Base-by-base conservation (phyloP, 1,140 invertebrate genomes). In the Brachionus koreanus region DNA sequence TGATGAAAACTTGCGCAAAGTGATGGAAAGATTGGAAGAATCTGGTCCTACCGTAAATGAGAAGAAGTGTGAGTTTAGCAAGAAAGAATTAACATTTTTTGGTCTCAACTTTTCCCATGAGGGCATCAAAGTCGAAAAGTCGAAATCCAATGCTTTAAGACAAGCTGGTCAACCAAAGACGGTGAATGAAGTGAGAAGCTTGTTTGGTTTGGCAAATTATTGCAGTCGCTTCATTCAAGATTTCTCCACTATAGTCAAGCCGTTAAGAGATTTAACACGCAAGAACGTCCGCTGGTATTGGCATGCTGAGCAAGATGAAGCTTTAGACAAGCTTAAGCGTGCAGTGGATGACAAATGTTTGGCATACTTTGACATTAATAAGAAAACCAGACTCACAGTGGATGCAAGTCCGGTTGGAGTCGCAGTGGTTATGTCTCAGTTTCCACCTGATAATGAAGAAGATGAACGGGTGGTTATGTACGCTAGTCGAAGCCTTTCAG, bases 351-450 rank as follows among this genome's bases (percentile, higher is more conserved):
- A 52, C 46, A 52, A 52, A 52, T 52, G 46, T 52, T 52, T 52
- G n/a, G 46, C 46, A 52, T 29, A 69, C 16, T 69, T 69, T 19
- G 39, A 69, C 33, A 35, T 42, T 35, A 35, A 69, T 13, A 37
- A 42, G 65, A 69, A 35, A 42, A 42, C 65, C 65, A 69, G 39
- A 69, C 33, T 69, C 19, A 69, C 25, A 37, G 65, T 69, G 19
- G 82, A 84, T 67, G 83, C 89, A 16, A 86, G 84, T 33, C 83
- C 85, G 4, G 84, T 84, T 69, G 89, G 88, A 0, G 29, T 90
- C 5, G 88, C 88, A 13, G 89, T 88, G 1, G 88, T 91, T 2
- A 35, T 91, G 13, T 83, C 85, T 29, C 89, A 90, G 63, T 75
- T 79, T 1, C 13, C 37, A 19, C 13, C 19, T n/a, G 39, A 82